These are phyloP conservation scores for Orycteropus afer DNA, from an alignment of 2,113 vertebrate genomes.

Conservation along the genomic window DNA sequence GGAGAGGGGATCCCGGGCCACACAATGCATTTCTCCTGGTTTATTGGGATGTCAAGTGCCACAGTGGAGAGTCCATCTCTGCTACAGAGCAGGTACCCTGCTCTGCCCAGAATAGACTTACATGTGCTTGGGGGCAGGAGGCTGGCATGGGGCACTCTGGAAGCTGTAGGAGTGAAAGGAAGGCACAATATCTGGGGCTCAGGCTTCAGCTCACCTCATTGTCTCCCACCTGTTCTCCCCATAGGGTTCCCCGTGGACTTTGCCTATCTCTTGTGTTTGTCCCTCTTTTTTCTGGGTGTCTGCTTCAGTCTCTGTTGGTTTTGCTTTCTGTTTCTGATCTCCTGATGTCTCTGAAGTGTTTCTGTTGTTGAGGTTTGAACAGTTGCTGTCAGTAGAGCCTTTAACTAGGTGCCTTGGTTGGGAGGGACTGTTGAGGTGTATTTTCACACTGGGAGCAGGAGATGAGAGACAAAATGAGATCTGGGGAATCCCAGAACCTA, in stretches of 20 bases:
- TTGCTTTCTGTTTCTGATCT: no score
- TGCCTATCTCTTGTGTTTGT: background rate
- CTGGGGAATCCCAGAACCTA: accelerated
- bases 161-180: accelerated
- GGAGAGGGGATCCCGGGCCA: background rate
- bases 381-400: background rate
- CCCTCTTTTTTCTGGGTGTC: background rate
- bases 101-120: background rate
- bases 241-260: background rate
- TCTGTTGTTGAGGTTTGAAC: background rate
- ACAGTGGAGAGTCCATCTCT: background rate
- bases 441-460: background rate
- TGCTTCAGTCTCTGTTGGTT: background rate
- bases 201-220: background rate
- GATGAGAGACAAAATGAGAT: background rate
- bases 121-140: background rate
- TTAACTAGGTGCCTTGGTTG: background rate
- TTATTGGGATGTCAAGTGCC: background rate
- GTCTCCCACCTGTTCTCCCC: background rate
- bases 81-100: accelerated
- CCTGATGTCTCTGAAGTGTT: background rate
- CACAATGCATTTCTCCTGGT: no score
- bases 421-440: accelerated
- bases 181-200: background rate
- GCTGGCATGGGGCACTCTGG: background rate